phyloP scores from a whole-genome alignment of 2,888 invertebrate genomes.

The Andrena trimmerana region DNA sequence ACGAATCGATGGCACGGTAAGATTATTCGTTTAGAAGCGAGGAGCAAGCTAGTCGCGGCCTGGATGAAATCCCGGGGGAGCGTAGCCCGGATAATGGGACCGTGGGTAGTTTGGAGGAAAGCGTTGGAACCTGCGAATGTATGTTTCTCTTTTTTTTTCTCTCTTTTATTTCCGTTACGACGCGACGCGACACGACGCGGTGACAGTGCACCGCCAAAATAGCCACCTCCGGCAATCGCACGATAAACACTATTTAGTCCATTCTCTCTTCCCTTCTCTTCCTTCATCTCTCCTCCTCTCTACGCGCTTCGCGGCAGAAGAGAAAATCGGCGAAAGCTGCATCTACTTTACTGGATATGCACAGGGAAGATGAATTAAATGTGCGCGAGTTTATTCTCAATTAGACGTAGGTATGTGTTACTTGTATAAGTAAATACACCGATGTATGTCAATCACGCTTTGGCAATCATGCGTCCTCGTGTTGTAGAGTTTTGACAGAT shows the following conservation, averaged over 20 bases:
- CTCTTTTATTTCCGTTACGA: too few species aligned
- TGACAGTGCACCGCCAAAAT: slow-evolving; percentile 74
- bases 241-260: slow-evolving; percentile 73
- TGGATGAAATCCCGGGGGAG: slow-evolving; percentile 51
- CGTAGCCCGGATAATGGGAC: slow-evolving; percentile 61
- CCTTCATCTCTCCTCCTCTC: slow-evolving; percentile 22
- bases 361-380: slow-evolving; percentile 9
- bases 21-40: slow-evolving; percentile 55
- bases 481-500: too few species aligned
- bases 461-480: too few species aligned
- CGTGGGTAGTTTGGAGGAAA: slow-evolving; percentile 51
- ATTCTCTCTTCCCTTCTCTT: slow-evolving; percentile 52
- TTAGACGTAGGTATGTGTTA: background rate
- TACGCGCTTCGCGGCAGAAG: slow-evolving; percentile 1
- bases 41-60: slow-evolving; percentile 25
- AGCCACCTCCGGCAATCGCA: slow-evolving; percentile 74
- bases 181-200: slow-evolving; percentile 50
- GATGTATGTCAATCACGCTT: too few species aligned
- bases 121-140: slow-evolving; percentile 57
- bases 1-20: slow-evolving; percentile 43
- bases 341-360: background rate
- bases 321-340: slow-evolving; percentile 13
- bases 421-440: too few species aligned
- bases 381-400: background rate
- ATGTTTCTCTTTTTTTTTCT: slow-evolving; percentile 73